A percentile compares a stretch with the other conserved stretches of the same genome.
These are phyloP conservation scores for Pygocentrus nattereri DNA, from an alignment of 2,797 vertebrate genomes.

Conservation along the genomic window DNA sequence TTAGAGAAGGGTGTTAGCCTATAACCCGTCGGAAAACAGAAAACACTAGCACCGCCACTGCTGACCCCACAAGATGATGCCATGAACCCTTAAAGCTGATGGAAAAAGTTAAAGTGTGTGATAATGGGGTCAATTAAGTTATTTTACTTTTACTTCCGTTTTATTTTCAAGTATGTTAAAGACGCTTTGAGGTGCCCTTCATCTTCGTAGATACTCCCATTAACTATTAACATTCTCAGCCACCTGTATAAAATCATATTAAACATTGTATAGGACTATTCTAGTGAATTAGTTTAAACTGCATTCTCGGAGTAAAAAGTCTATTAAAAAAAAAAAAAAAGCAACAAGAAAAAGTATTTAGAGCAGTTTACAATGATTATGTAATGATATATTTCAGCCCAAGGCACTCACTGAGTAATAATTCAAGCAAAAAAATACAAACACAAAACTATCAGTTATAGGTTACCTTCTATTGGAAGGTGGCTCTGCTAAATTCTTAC, in stretches of 20 bases:
- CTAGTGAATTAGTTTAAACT: too few relatives aligned
- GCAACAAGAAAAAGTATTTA: background rate
- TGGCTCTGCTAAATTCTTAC: too few relatives aligned
- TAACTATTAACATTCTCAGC: background rate
- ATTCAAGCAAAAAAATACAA: too few relatives aligned
- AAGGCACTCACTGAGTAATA: too few relatives aligned
- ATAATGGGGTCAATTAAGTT: conserved; percentile 23
- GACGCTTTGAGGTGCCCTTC: background rate
- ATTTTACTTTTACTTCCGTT: conserved; percentile 5
- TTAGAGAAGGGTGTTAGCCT: conserved; percentile 80
- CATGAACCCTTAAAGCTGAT: conserved; percentile 5
- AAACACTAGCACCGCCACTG: conserved; percentile 46
- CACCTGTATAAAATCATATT: too few relatives aligned
- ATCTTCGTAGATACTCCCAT: background rate
- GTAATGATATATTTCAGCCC: too few relatives aligned
- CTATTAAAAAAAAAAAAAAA: too few relatives aligned
- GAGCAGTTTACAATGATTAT: too few relatives aligned
- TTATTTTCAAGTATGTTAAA: background rate
- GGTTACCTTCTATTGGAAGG: too few relatives aligned
- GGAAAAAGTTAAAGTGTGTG: conserved; percentile 35
- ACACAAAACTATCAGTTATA: too few relatives aligned
- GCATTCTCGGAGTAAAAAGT: too few relatives aligned
- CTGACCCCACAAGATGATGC: conserved; percentile 49
- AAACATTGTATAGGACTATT: too few relatives aligned
- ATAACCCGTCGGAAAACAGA: conserved; percentile 70